Percentiles rank a stretch among this genome's conserved stretches.
Conservation (phyloP, 2,888 invertebrate genomes). For the Atethmia centrago region DNA sequence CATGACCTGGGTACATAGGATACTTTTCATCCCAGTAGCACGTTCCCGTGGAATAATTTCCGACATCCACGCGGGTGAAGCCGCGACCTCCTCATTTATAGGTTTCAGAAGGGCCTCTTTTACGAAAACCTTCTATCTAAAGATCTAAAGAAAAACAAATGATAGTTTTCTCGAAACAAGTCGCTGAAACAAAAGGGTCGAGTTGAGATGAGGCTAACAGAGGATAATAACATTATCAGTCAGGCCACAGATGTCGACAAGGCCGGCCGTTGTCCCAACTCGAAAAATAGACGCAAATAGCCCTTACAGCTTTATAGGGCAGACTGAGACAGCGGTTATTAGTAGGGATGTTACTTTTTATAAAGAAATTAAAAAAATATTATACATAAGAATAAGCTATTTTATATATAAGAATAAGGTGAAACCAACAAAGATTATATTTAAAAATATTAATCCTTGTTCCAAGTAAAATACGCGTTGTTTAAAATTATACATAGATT, state of each 20-base stretch:
- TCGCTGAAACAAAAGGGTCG: conserved; percentile 16
- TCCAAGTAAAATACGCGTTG: too few species aligned
- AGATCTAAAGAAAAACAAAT: background rate
- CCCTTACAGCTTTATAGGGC: conserved; percentile 13
- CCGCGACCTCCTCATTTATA: background rate
- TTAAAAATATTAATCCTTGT: too few species aligned
- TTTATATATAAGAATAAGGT: too few species aligned
- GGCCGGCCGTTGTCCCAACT: conserved; percentile 14
- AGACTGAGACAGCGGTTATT: background rate
- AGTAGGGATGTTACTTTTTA: conserved; percentile 5
- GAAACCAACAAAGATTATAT: too few species aligned
- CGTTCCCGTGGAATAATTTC: too few species aligned
- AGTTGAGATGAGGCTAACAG: conserved; percentile 13
- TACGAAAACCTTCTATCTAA: background rate
- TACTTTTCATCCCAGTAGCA: too few species aligned
- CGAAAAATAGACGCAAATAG: conserved; percentile 18
- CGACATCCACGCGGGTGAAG: too few species aligned
- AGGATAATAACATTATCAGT: conserved; percentile 16
- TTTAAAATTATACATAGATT: too few species aligned
- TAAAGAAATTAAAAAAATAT: background rate
- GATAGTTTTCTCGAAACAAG: background rate
- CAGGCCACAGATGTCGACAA: conserved; percentile 35
- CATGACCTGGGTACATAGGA: too few species aligned
- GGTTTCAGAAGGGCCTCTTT: background rate
- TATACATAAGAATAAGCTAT: background rate